Evolutionary conservation across 2,797 vertebrate species (phyloP), one percentile per base, ranked within the genome.

Genomic region (Sarcophilus harrisii): DNA sequence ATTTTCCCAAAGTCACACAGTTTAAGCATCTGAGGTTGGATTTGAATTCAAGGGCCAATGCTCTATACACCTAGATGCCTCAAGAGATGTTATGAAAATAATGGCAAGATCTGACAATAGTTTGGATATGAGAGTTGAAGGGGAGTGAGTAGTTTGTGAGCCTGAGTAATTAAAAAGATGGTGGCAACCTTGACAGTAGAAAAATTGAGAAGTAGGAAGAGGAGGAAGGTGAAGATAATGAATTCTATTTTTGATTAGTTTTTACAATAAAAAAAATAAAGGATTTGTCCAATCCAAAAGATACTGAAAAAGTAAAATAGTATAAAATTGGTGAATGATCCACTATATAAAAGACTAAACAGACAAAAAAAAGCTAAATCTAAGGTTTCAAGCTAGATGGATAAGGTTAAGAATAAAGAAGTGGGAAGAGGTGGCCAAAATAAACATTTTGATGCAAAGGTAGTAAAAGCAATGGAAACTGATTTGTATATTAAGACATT

Each of bases 401-500:
- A 60, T 92, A 66, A 95, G 90, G 38, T n/a, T 66, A 8, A 13
- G 90, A 92, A 38, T 73, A 91, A 93, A 87, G 93, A 94, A 91
- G 58, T 11, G 8, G 81, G 93, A 54, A 57, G 13, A 90, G 73
- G 92, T 21, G 73, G 57, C 91, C 91, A 89, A 32, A 38, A 45
- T 0, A n/a, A 91, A 58, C 49, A 32, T 93, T 90, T 62, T 87
- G 60, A 58, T 89, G 38, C 90, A 94, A 93, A 95, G 89, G 94
- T 95, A 93, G 62, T 32, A 92, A 95, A 94, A 91, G 94, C 45
- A 94, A 94, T 58, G 58, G 92, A 92, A 58, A 90, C 94, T 89
- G 94, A 55, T 90, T 92, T 97, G 93, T 93, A 93, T 38, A 13
- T 60, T 30, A 94, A 92, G 92, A 55, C 73, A 81, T 58, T 18